Conservation (phyloP, 2,113 vertebrate genomes). For the Agapornis roseicollis region DNA sequence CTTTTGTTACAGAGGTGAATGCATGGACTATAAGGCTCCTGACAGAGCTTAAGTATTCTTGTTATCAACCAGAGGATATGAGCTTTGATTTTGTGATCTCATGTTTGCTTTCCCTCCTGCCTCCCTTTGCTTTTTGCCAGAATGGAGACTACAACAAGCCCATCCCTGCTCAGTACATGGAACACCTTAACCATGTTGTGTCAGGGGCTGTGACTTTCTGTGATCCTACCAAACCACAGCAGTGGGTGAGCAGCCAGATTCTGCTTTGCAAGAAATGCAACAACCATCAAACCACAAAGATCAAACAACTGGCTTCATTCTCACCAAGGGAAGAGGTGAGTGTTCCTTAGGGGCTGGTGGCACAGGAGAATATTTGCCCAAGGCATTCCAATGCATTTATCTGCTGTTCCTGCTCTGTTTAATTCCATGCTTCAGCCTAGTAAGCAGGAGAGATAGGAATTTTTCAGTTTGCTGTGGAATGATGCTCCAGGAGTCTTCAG, state of each 20-base stretch:
- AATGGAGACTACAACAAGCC: constrained; percentile 99
- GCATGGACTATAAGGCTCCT: not conserved
- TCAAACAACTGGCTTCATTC: constrained; percentile 94
- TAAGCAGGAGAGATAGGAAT: not conserved
- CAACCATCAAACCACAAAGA: constrained; percentile 90
- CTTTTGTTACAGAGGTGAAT: not conserved
- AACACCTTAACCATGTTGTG: constrained; percentile 93
- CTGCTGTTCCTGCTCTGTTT: not conserved
- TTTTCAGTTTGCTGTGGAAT: not conserved
- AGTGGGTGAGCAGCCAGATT: constrained; percentile 95
- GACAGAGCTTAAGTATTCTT: not conserved
- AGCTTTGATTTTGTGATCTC: not conserved
- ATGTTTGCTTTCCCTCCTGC: not conserved
- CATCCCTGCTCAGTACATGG: constrained; percentile 94
- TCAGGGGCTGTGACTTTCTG: constrained; percentile 70
- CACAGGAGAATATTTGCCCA: not conserved
- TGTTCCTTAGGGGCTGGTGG: fast-evolving
- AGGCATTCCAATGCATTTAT: not conserved
- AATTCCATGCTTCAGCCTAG: not conserved
- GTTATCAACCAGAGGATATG: not conserved
- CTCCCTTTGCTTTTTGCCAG: constrained; percentile 61
- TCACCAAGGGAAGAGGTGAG: constrained; percentile 89
- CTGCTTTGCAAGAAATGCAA: constrained; percentile 93
- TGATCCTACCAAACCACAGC: constrained; percentile 76
- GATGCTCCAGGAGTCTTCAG: not conserved